phyloP scores from a whole-genome alignment of 1,140 invertebrate genomes.

The Nautilus pompilius region DNA sequence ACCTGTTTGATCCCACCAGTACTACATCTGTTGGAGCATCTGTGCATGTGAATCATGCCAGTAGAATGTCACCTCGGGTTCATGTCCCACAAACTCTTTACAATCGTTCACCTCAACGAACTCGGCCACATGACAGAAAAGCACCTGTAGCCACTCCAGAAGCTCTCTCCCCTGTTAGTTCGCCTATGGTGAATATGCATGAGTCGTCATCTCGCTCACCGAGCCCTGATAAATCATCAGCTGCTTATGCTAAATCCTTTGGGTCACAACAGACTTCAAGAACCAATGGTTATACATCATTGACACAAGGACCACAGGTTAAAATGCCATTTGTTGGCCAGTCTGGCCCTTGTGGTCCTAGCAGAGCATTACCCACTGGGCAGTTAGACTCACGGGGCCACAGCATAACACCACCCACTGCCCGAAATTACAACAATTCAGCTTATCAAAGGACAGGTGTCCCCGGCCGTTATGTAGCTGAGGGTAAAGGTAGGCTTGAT shows the following conservation, averaged over 20 bases:
- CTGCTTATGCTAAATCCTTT: background rate
- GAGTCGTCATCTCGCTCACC: conserved; percentile 20
- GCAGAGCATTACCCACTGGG: background rate
- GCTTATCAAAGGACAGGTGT: conserved; percentile 2
- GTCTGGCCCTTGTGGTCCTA: no score
- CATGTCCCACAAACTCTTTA: conserved; percentile 1
- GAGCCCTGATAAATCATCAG: conserved; percentile 27
- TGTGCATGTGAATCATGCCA: conserved; percentile 17
- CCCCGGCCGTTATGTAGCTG: background rate
- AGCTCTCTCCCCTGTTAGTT: conserved; percentile 24
- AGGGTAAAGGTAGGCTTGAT: background rate
- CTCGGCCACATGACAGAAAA: conserved; percentile 1
- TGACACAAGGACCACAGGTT: background rate
- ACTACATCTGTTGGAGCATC: conserved; percentile 26
- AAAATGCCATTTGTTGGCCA: background rate
- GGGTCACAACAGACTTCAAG: background rate
- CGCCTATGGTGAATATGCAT: conserved; percentile 7
- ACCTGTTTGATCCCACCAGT: conserved; percentile 71
- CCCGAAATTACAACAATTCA: no score
- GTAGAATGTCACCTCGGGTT: conserved; percentile 5
- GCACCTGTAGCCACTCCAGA: conserved; percentile 40
- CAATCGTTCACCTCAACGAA: background rate
- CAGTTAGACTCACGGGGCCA: background rate
- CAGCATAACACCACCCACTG: no score
- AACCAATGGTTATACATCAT: background rate